Base-by-base conservation (phyloP, 2,113 vertebrate species). In the Leiothrix lutea region DNA sequence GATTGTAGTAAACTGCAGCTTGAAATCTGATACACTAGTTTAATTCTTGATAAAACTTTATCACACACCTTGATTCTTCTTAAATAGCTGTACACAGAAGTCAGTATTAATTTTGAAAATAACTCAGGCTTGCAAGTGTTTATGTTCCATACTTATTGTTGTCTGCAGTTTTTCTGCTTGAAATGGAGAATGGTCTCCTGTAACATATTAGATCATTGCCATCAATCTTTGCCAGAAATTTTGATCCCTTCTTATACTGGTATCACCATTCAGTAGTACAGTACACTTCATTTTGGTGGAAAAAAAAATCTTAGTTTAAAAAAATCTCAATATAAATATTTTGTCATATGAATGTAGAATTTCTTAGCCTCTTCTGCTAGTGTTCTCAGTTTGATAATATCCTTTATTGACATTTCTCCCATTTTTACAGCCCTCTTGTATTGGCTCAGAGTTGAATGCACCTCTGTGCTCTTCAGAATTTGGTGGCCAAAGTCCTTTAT, bases 401-500 rank as follows among this genome's bases (percentile, higher is more conserved):
- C 18, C 20, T 53, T 61, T 56, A 45, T 3, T 72, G 78, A 51
- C 8, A 22, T 45, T 89, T 80, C 72, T 77, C 29, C 45, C 62
- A 22, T 44, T 91, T 82, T 96, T 81, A 40, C 54, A 97, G 96
- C 96, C 96, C 35, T 96, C 91, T 90, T 95, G 53, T 60, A 35
- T 42, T 2, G 11, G 96, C 58, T 29, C 38, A 48, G 97, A 95
- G 69, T 96, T 97, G 77, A 97, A 74, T 95, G 95, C 75, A 57
- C 77, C 10, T 48, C 14, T 35, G 42, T 96, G 53, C 92, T 97
- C 13, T 97, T 98, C 94, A 94, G 94, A 57, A 65, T 64, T 92
- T 3, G 44, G 91, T 89, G 90, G 95, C 79, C 91, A 69, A 72
- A 97, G 97, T 91, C 96, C 94, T 58, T 86, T 97, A 95, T 97